Evolutionary conservation across 2,113 vertebrate genomes (phyloP).

Genomic region (Calidris pygmaea): DNA sequence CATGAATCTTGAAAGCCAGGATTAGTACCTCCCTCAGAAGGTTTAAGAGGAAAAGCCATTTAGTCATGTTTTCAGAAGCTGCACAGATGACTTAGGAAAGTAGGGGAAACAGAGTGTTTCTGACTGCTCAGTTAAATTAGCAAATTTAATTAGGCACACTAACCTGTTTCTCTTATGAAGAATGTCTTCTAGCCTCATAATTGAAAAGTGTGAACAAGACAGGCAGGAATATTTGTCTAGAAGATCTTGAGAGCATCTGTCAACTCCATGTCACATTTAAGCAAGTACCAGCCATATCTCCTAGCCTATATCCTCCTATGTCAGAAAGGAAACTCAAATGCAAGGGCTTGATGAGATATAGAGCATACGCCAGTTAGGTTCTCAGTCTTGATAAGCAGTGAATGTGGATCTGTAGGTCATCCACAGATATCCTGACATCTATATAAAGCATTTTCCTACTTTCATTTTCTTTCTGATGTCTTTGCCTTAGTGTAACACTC

Average conservation of each 20-base stretch:
- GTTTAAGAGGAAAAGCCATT: neutral
- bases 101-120: neutral
- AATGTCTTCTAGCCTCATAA: neutral
- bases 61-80: neutral
- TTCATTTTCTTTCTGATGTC: neutral
- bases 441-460: neutral
- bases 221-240: neutral
- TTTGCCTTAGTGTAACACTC: neutral
- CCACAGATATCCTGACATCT: neutral
- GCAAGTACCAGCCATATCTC: neutral
- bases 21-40: neutral
- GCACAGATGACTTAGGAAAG: neutral
- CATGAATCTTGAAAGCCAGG: neutral
- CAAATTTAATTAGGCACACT: neutral
- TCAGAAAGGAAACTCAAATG: neutral
- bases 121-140: neutral
- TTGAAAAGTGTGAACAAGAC: neutral
- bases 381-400: neutral
- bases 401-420: neutral
- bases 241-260: neutral
- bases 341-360: neutral
- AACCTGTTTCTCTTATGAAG: neutral
- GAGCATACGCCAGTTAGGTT: neutral
- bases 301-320: neutral
- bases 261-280: neutral